These are phyloP conservation scores for Lepisosteus osseus DNA, from an alignment of 2,113 vertebrate genomes.

Conservation along the genomic window DNA sequence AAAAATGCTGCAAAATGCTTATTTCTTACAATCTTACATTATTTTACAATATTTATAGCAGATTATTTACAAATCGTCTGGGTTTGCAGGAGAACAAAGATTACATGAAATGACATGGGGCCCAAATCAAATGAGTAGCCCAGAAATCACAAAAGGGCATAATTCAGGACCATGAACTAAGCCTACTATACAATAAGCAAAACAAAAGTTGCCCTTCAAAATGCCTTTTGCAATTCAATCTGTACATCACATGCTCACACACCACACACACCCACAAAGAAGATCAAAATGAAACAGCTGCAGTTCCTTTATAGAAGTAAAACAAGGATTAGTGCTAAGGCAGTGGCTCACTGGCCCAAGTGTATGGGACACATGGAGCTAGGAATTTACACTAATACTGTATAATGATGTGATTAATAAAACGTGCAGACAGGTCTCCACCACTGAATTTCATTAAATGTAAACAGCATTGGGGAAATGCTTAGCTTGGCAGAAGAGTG, in stretches of 20 bases:
- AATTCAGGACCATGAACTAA: too few species aligned
- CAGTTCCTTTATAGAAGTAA: constrained; percentile 17
- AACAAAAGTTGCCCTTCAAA: neutral
- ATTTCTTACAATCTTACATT: too few species aligned
- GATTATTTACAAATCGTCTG: too few species aligned
- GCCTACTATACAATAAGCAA: neutral
- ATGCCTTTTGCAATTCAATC: neutral
- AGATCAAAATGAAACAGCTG: constrained; percentile 16
- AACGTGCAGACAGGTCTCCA: constrained; percentile 1
- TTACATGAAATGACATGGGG: too few species aligned
- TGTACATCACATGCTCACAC: neutral
- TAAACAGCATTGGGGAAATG: neutral
- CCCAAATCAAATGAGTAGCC: too few species aligned
- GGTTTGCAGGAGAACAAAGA: too few species aligned
- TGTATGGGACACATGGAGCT: neutral
- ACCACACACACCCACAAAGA: neutral
- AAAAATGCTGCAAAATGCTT: too few species aligned
- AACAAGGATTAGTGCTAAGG: neutral
- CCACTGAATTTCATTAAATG: constrained; percentile 3
- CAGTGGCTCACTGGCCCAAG: neutral
- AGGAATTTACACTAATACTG: constrained; percentile 6
- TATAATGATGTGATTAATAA: constrained; percentile 17
- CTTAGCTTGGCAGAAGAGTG: neutral
- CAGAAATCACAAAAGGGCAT: too few species aligned
- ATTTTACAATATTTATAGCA: too few species aligned